These are phyloP conservation scores for Ariopsis seemanni DNA, from an alignment of 2,113 vertebrate species.

Conservation along the genomic window DNA sequence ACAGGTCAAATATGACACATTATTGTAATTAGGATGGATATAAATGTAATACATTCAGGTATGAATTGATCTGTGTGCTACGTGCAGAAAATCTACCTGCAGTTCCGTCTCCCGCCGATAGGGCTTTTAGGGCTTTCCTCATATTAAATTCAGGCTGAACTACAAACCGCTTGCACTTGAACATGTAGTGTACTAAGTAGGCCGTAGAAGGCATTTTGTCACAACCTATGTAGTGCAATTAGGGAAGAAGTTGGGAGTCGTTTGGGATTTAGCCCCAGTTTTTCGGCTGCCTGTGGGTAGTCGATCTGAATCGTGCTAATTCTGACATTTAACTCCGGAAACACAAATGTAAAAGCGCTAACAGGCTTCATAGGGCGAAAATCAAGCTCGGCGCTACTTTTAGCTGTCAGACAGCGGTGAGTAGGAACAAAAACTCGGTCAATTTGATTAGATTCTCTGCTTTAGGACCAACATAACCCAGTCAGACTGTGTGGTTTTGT, in stretches of 20 bases:
- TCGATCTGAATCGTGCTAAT: slow-evolving; percentile 76
- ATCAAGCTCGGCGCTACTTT: slow-evolving; percentile 55
- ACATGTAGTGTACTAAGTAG: background rate
- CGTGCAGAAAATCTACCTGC: slow-evolving; percentile 45
- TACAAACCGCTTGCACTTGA: background rate
- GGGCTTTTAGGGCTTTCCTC: slow-evolving; percentile 68
- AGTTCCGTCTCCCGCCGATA: slow-evolving; percentile 69
- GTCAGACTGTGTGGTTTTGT: slow-evolving; percentile 54
- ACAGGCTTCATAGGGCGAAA: slow-evolving; percentile 52
- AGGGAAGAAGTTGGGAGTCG: too few species aligned
- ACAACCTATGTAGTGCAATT: background rate
- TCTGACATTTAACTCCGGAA: slow-evolving; percentile 73
- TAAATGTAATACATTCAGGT: background rate
- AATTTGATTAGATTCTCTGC: slow-evolving; percentile 14
- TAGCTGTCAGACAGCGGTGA: slow-evolving; percentile 67
- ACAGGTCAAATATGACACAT: background rate
- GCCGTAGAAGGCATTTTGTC: background rate
- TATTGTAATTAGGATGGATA: background rate
- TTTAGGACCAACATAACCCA: slow-evolving; percentile 33
- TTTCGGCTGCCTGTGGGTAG: slow-evolving; percentile 77
- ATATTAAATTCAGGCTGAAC: slow-evolving; percentile 54
- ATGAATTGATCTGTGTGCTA: slow-evolving; percentile 14
- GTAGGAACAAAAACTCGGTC: slow-evolving; percentile 44
- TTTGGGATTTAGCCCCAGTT: slow-evolving; percentile 21
- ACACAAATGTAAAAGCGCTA: slow-evolving; percentile 67